Evolutionary conservation across 2,113 vertebrate species (phyloP).

Genomic region (Sinocyclocheilus grahami): DNA sequence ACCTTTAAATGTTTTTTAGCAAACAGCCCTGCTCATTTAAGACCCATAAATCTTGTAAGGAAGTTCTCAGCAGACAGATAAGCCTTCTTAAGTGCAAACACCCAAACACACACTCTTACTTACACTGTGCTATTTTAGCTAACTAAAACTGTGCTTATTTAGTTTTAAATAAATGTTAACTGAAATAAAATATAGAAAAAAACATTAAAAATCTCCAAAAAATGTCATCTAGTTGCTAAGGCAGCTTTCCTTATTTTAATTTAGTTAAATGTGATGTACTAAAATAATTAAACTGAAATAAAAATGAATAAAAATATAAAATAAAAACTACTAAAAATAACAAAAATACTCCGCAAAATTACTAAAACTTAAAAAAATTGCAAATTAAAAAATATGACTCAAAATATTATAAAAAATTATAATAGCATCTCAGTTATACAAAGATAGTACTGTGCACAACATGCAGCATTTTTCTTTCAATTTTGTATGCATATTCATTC

Average conservation of each 20-base stretch:
- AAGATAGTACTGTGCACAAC: background rate
- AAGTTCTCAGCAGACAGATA: slow-evolving; percentile 20
- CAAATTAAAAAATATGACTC: no score
- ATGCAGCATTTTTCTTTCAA: background rate
- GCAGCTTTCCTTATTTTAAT: background rate
- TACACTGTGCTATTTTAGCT: slow-evolving; percentile 3
- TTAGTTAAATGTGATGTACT: background rate
- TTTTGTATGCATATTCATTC: background rate
- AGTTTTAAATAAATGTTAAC: background rate
- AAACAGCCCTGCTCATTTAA: slow-evolving; percentile 25
- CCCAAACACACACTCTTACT: slow-evolving; percentile 22
- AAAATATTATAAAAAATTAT: background rate
- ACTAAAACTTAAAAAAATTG: background rate
- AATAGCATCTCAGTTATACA: background rate
- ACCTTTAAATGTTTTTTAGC: background rate
- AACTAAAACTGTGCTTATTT: background rate
- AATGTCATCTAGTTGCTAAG: background rate
- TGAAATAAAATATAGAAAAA: background rate
- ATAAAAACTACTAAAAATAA: background rate
- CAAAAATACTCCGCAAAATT: background rate
- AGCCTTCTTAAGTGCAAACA: background rate
- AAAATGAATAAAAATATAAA: no score
- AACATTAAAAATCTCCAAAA: no score
- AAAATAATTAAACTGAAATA: background rate
- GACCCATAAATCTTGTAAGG: slow-evolving; percentile 14